A percentile compares a stretch with the other conserved stretches of the same genome.
phyloP scores from a whole-genome alignment of 2,113 vertebrate genomes.

The Rhabdomys dilectus region DNA sequence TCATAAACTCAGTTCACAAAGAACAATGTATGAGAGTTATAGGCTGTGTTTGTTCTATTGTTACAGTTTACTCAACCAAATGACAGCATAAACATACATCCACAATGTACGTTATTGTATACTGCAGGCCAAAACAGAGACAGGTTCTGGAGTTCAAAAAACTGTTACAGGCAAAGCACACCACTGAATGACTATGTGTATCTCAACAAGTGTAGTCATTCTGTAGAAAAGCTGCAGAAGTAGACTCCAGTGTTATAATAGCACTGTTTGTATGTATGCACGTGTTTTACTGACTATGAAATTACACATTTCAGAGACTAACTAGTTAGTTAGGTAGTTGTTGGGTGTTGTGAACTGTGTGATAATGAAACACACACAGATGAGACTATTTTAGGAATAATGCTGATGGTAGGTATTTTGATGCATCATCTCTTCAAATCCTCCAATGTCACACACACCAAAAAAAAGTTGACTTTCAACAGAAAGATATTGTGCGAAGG shows the following conservation, averaged over 20 bases:
- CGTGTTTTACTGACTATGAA: slow-evolving; percentile 24
- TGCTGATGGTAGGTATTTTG: not conserved
- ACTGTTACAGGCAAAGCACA: slow-evolving; percentile 7
- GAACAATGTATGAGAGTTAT: slow-evolving; percentile 16
- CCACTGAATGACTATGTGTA: slow-evolving; percentile 19
- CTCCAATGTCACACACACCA: not conserved
- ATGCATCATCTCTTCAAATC: slow-evolving; percentile 42
- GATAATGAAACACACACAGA: slow-evolving; percentile 44
- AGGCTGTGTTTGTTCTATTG: slow-evolving; percentile 59
- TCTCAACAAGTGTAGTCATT: slow-evolving; percentile 36
- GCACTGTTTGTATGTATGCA: slow-evolving; percentile 46
- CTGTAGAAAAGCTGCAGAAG: slow-evolving; percentile 47
- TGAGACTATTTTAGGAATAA: slow-evolving; percentile 40
- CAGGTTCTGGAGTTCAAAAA: slow-evolving; percentile 27
- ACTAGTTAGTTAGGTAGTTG: not conserved
- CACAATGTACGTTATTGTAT: slow-evolving; percentile 65
- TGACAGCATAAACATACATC: slow-evolving; percentile 57
- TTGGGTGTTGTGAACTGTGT: not conserved
- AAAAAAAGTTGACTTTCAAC: slow-evolving; percentile 3
- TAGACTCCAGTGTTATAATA: slow-evolving; percentile 17
- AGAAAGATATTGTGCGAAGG: slow-evolving; percentile 22
- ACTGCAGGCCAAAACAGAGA: slow-evolving; percentile 37
- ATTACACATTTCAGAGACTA: not conserved
- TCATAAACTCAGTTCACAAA: slow-evolving; percentile 35
- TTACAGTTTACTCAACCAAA: slow-evolving; percentile 43